These are phyloP conservation scores for Falco biarmicus DNA, from an alignment of 2,797 vertebrate species.

Conservation along the genomic window DNA sequence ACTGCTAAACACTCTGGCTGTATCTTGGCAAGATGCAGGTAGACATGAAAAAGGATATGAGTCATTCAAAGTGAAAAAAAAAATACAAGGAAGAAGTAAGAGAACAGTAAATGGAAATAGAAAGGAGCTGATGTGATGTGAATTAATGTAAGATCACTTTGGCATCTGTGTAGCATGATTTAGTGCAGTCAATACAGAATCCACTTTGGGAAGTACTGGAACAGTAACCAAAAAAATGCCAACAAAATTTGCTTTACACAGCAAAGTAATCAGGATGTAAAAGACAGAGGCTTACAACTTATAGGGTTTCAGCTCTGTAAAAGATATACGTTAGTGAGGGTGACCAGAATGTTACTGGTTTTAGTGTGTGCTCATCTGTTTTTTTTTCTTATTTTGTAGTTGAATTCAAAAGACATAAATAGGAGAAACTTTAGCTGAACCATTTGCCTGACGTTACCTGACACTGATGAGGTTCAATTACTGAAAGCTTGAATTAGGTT, in stretches of 20 bases:
- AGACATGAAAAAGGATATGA: neutral
- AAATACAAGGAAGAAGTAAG: neutral
- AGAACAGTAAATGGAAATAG: neutral
- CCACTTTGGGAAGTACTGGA: neutral
- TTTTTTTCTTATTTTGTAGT: neutral
- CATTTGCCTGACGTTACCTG: neutral
- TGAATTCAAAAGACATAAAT: neutral
- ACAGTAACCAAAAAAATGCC: neutral
- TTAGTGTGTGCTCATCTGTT: neutral
- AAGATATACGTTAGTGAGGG: neutral
- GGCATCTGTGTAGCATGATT: neutral
- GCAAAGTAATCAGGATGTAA: neutral
- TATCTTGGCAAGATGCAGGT: neutral
- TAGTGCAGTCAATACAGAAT: neutral
- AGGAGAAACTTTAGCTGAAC: neutral
- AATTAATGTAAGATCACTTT: neutral
- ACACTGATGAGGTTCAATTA: neutral
- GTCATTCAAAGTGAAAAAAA: neutral
- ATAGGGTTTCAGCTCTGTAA: neutral
- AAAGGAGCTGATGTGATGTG: neutral
- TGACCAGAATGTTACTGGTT: neutral
- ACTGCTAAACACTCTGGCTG: neutral
- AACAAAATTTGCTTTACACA: neutral
- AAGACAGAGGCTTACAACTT: neutral
- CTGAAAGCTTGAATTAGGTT: neutral